Base-by-base conservation (phyloP, 2,797 vertebrate species). In the Pseudochaenichthys georgianus region DNA sequence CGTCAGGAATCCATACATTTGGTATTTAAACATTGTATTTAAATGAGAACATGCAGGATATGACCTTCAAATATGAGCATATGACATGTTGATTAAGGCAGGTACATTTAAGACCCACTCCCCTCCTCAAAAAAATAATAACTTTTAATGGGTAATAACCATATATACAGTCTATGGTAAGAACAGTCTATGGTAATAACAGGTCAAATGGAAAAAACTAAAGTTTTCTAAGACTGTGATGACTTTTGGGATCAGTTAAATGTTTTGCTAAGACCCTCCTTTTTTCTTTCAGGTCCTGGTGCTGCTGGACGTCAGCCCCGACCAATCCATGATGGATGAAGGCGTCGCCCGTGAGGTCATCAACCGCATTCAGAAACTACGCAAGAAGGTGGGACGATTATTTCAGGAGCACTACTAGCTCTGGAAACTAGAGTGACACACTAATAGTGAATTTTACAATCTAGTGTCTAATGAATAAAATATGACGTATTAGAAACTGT, bases 321-420 rank as follows among this genome's bases (percentile, higher is more conserved):
- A 99, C 91, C 97, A 99, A 92, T 96, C 97, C 54, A 98, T 99
- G 98, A 87, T 98, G 69, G 97, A 99, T 75, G 97, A 99, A 90
- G 98, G 98, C 1, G 96, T 99, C 78, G 97, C 98, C 64, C 94
- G 98, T 45, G 98, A 99, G 66, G 98, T 99, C 87, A 99, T 99
- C 88, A 99, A 99, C 91, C 98, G 97, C 85, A 98, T 99, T 88
- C 98, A 99, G 94, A 99, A 99, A 87, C 96, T 99, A 75, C 96
- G 97, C 67, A 99, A 99, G 91, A 99, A 99, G 97, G 98, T 98
- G 71, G 78, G 86, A 42, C 57, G 57, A 45, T 75, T 82, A 84
- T 87, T 88, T 70, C 43, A 67, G 63, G 55, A 82, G 52, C 77
- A 43, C 68, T 54, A 74, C 71, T 53, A 46, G 64, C 79, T 60